A percentile compares a stretch with the other conserved stretches of the same genome.
Evolutionary conservation across 1,140 invertebrate species (phyloP).

Genomic region (Hirudo medicinalis): DNA sequence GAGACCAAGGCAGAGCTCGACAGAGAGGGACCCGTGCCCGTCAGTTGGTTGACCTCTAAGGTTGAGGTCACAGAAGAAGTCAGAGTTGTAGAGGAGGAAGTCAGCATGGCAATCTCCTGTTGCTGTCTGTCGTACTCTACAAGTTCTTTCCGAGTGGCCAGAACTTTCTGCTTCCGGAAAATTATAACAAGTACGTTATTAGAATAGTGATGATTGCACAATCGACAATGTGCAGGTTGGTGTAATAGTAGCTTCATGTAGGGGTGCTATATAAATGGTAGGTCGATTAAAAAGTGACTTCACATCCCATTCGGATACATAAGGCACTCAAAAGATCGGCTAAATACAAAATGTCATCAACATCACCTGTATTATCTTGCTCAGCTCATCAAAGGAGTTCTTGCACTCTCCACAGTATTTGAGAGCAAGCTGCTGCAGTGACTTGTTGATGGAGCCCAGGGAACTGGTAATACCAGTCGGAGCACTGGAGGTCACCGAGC

Average conservation of each 20-base stretch:
- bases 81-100: conserved; percentile 12
- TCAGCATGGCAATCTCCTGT: conserved; percentile 33
- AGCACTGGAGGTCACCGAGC: conserved; percentile 3
- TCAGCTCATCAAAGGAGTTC: conserved; percentile 83
- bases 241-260: too few species aligned
- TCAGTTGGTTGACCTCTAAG: conserved; percentile 4
- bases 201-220: too few species aligned
- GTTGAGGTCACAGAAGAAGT: conserved; percentile 9
- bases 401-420: conserved; percentile 90
- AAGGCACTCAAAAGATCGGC: too few species aligned
- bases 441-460: conserved; percentile 39
- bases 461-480: neutral
- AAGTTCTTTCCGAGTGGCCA: conserved; percentile 74
- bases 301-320: too few species aligned
- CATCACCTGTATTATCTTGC: conserved; percentile 69
- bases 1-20: conserved; percentile 11
- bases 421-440: conserved; percentile 57
- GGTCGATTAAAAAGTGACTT: too few species aligned
- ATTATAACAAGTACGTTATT: neutral
- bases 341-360: neutral
- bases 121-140: conserved; percentile 82
- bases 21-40: too few species aligned
- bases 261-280: too few species aligned
- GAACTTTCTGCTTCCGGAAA: conserved; percentile 45
- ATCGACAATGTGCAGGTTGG: too few species aligned